phyloP scores from a whole-genome alignment of 1,140 invertebrate genomes.

The Camponotus vicinus region DNA sequence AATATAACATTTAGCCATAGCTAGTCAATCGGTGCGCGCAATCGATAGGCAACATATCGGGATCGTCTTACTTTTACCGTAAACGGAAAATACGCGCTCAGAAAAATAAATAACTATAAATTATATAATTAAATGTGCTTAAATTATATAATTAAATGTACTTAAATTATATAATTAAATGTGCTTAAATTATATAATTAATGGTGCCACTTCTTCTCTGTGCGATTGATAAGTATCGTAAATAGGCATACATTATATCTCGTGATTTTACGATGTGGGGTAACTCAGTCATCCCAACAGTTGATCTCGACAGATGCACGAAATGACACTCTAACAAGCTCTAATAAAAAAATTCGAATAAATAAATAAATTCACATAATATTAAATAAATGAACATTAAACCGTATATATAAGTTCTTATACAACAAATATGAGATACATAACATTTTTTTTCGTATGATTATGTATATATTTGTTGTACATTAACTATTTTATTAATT shows the following conservation, averaged over 20 bases:
- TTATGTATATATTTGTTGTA: slow-evolving; percentile 2
- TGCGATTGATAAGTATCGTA: not conserved
- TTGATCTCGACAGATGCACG: slow-evolving; percentile 6
- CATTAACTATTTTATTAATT: slow-evolving; percentile 36
- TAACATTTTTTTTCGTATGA: not conserved
- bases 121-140: slow-evolving; percentile 19
- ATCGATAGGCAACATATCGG: slow-evolving; percentile 32
- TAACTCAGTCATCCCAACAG: slow-evolving; percentile 11
- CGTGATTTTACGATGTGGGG: slow-evolving; percentile 1
- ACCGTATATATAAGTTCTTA: not conserved
- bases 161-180: slow-evolving; percentile 27
- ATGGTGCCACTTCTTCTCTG: not conserved
- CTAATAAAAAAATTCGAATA: slow-evolving; percentile 10
- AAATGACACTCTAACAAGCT: not conserved
- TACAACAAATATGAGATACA: slow-evolving; percentile 27
- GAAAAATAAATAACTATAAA: slow-evolving; percentile 44
- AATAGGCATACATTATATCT: not conserved
- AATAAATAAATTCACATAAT: slow-evolving; percentile 16
- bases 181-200: slow-evolving; percentile 23
- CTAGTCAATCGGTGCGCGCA: slow-evolving; percentile 41
- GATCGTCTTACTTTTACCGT: slow-evolving; percentile 40
- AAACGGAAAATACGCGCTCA: not conserved
- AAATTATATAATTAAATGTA: slow-evolving; percentile 25
- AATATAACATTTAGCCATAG: slow-evolving; percentile 43
- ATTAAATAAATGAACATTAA: slow-evolving; percentile 16